Evolutionary conservation across 1,140 invertebrate genomes (phyloP), one percentile per base, ranked within the genome.

Genomic region (Drosophila chauvacae): DNA sequence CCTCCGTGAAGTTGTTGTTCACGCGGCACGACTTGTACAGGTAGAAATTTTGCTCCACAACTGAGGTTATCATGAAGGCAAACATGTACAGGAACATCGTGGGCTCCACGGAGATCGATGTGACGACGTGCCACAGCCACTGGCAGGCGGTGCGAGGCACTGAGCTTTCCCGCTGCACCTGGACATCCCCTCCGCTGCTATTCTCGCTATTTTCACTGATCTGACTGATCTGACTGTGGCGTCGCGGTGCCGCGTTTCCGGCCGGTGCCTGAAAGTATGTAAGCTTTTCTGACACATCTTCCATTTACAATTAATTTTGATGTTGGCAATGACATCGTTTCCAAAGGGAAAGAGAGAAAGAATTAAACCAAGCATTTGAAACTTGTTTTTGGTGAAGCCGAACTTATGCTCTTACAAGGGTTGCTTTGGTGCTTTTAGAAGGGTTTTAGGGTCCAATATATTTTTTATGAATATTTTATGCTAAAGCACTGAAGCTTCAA

Each of bases 41-140:
- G 82, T 95, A 97, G 77, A 97, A 96, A 4, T 94, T 94, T 91
- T 96, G 95, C 81, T 97, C 96, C n/a, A 96, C 94, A 1, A 97
- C 96, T 30, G 94, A 95, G 2, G 96, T 97, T 47, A 95, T 94
- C 96, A 96, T 96, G 78, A 95, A 96, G 2, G 96, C 96, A 93
- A 96, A 95, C 96, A 96, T 96, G 78, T 96, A 97, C 0, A 96
- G 92, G 91, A 96, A 96, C 95, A 97, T 95, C 0, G 95, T 94
- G 0, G 96, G 96, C 76, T 97, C 96, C 39, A 96, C 95, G 2
- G 96, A 95, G 42, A 95, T 93, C 2, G 65, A 51, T 1, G 7
- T 60, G 9, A 88, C 47, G 14, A 44, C 42, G 35, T 58, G 20
- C 41, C 63, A 41, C 9, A 69, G 30, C 68, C 72, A 73, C 13